Evolutionary conservation across 2,888 invertebrate genomes (phyloP), one percentile per base, ranked within the genome.

Genomic region (Cheiracanthium punctorium): DNA sequence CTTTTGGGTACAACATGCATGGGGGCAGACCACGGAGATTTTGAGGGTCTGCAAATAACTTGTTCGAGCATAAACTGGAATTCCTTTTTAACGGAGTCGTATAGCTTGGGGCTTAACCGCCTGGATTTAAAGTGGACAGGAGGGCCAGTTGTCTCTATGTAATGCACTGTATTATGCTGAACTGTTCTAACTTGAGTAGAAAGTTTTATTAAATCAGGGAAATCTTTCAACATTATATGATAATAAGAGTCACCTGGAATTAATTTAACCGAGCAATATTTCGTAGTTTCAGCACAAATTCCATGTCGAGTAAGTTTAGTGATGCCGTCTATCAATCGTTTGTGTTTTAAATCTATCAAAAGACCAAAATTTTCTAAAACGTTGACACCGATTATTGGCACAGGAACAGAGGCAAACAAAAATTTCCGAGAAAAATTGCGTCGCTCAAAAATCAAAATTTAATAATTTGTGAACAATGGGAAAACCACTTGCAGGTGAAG

Each of bases 81-180:
- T n/a, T n/a, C n/a, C n/a, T n/a, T n/a, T n/a, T n/a, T n/a, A n/a
- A n/a, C n/a, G n/a, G n/a, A n/a, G n/a, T n/a, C n/a, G n/a, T n/a
- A n/a, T n/a, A n/a, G n/a, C 48, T 74, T 37, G 4, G 74, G 37
- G 28, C 32, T 30, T 52, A 74, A n/a, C 0, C 41, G 20, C 20
- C 41, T n/a, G 8, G 75, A 41, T 37, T 65, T 75, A 41, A 64
- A 41, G n/a, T 75, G 64, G 12, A 72, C 28, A 1, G 72, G 28
- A 24, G 72, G 52, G n/a, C 73, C 30, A 0, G 30, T 48, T 28
- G 48, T 72, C 28, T 41, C 24, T 24, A 72, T 72, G 14, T 72
- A 41, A 43, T 72, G 72, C 30, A 24, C 70, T 20, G 41, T 70
- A 1, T 30, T 33, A 28, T 70, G 70, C 17, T 20, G 17, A 33